Percentiles rank a stretch among this genome's conserved stretches.
phyloP scores from a whole-genome alignment of 2,888 invertebrate genomes.

The Schizotus pectinicornis region DNA sequence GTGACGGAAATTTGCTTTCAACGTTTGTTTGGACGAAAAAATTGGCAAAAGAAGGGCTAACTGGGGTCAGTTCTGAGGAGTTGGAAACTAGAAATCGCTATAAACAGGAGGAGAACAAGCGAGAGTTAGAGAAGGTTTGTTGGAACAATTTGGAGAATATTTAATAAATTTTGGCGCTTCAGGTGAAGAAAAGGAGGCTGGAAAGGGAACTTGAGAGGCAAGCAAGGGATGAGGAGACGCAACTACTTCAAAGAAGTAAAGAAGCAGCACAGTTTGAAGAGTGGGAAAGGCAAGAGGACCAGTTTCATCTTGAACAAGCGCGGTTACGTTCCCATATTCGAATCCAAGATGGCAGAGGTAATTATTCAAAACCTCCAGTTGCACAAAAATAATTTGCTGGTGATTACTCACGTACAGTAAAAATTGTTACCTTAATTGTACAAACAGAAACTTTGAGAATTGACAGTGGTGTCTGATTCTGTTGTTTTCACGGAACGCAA shows the following conservation, averaged over 20 bases:
- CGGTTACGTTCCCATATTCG: constrained; percentile 91
- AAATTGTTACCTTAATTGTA: too few species aligned
- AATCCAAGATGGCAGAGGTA: constrained; percentile 86
- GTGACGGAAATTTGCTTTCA: constrained; percentile 92
- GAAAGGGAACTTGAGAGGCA: constrained; percentile 89
- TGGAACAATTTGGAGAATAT: too few species aligned
- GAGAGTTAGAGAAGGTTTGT: constrained; percentile 82
- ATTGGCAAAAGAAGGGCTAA: constrained; percentile 89
- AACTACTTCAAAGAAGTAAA: constrained; percentile 84
- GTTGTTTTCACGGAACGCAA: constrained; percentile 34
- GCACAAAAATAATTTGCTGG: background rate
- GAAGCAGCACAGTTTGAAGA: constrained; percentile 90
- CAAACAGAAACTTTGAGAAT: too few species aligned
- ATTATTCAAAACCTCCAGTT: too few species aligned
- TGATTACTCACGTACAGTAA: too few species aligned
- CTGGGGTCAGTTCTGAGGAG: constrained; percentile 77
- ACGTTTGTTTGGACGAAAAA: constrained; percentile 98
- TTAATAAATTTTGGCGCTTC: too few species aligned
- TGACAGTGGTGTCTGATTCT: too few species aligned
- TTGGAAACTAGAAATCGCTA: constrained; percentile 81
- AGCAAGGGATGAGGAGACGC: constrained; percentile 81
- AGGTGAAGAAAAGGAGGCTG: constrained; percentile 82
- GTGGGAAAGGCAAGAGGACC: constrained; percentile 96
- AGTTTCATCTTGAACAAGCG: constrained; percentile 97
- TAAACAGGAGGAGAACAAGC: constrained; percentile 89